Evolutionary conservation across 2,888 invertebrate genomes (phyloP).

Genomic region (Drosophila rellima): DNA sequence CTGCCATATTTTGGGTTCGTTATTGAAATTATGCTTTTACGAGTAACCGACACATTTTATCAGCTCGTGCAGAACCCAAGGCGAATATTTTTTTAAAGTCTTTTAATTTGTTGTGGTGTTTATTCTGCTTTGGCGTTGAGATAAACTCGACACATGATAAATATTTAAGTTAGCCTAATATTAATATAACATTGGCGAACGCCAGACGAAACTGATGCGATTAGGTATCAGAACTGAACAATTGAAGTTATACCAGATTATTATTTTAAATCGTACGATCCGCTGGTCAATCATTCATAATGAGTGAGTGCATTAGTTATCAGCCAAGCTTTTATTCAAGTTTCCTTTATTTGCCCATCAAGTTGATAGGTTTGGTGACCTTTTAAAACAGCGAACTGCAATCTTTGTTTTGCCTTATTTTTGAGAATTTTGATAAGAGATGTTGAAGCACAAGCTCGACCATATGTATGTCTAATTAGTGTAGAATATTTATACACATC

Average conservation of each 20-base stretch:
- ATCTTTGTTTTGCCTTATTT: constrained; percentile 37
- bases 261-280: constrained; percentile 36
- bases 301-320: constrained; percentile 28
- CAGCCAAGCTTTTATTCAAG: constrained; percentile 15
- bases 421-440: constrained; percentile 67
- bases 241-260: constrained; percentile 15
- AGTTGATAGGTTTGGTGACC: constrained; percentile 29
- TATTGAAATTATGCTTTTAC: constrained; percentile 24
- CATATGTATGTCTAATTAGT: constrained; percentile 48
- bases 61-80: constrained; percentile 31
- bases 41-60: constrained; percentile 38
- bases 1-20: neutral
- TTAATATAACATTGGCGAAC: constrained; percentile 5
- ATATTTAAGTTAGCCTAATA: constrained; percentile 26
- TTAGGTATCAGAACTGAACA: constrained; percentile 23
- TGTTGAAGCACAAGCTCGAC: constrained; percentile 12
- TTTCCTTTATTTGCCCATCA: constrained; percentile 9
- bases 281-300: neutral
- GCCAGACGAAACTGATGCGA: constrained; percentile 16
- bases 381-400: constrained; percentile 37
- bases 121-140: constrained; percentile 34
- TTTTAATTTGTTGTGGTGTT: constrained; percentile 13
- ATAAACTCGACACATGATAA: constrained; percentile 44
- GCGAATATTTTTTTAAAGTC: constrained; percentile 13
- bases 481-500: constrained; percentile 26